phyloP scores from a whole-genome alignment of 2,888 invertebrate genomes.

The Sialis lutaria region DNA sequence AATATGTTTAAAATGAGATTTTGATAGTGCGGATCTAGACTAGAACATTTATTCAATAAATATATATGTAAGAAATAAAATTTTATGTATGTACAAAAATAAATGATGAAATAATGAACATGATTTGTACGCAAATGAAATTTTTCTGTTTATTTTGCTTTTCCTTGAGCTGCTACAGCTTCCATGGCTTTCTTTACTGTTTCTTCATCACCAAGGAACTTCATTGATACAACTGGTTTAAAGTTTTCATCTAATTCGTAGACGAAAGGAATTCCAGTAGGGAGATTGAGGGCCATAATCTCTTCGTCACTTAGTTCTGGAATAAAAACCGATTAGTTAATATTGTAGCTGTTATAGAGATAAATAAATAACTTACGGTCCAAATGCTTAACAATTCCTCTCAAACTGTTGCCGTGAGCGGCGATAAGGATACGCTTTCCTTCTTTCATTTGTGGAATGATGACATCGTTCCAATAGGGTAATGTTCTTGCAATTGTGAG shows the following conservation, averaged over 20 bases:
- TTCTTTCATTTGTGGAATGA: slow-evolving; percentile 72
- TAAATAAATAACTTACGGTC: slow-evolving; percentile 30
- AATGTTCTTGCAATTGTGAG: slow-evolving; percentile 69
- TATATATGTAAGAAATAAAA: no score
- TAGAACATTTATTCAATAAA: no score
- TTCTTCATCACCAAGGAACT: slow-evolving; percentile 63
- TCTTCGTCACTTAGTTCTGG: slow-evolving; percentile 48
- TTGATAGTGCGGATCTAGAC: no score
- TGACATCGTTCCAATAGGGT: slow-evolving; percentile 78
- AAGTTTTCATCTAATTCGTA: slow-evolving; percentile 55
- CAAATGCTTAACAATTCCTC: slow-evolving; percentile 78
- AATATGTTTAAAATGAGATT: no score
- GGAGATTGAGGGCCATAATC: slow-evolving; percentile 59
- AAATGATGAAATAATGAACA: no score
- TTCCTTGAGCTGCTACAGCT: slow-evolving; percentile 62
- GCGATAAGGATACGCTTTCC: slow-evolving; percentile 70
- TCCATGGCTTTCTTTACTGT: slow-evolving; percentile 60
- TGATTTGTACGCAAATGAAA: background rate
- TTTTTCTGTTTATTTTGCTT: slow-evolving; percentile 36
- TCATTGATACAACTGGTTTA: slow-evolving; percentile 49
- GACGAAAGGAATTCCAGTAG: slow-evolving; percentile 66
- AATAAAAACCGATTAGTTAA: slow-evolving; percentile 11
- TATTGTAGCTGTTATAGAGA: background rate
- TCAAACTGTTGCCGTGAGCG: slow-evolving; percentile 75
- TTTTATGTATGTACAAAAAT: no score